phyloP scores from a whole-genome alignment of 2,797 vertebrate genomes.

The Coccyzus lansbergi region DNA sequence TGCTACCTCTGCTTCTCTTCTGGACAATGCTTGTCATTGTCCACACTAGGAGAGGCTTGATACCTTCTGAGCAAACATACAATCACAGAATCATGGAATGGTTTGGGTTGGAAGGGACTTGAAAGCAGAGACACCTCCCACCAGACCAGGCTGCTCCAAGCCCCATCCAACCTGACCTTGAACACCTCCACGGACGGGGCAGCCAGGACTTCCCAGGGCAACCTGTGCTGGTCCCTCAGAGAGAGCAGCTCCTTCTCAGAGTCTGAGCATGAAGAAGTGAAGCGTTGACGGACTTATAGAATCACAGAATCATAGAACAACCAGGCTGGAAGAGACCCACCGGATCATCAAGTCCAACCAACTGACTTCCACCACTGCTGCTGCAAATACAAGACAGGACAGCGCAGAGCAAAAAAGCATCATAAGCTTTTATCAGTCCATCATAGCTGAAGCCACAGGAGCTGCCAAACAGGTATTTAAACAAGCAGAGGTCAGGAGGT shows the following conservation, averaged over 20 bases:
- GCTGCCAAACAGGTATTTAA: not conserved
- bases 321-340: too few species aligned
- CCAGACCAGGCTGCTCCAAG: too few species aligned
- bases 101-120: too few species aligned
- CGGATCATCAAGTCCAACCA: too few species aligned
- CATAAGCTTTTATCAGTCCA: not conserved
- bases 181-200: too few species aligned
- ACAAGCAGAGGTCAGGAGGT: not conserved
- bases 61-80: not conserved
- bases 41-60: rapidly evolving
- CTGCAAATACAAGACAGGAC: not conserved
- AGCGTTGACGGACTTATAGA: too few species aligned
- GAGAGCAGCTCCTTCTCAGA: not conserved
- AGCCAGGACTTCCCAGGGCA: too few species aligned
- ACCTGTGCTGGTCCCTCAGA: too few species aligned
- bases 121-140: too few species aligned
- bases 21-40: not conserved
- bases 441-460: not conserved
- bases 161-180: too few species aligned
- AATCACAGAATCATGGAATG: too few species aligned
- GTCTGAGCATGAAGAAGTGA: not conserved
- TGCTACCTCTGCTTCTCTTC: not conserved
- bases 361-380: not conserved
- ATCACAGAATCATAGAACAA: too few species aligned
- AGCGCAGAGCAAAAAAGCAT: not conserved